phyloP scores from a whole-genome alignment of 2,797 vertebrate species.

The Anableps anableps region DNA sequence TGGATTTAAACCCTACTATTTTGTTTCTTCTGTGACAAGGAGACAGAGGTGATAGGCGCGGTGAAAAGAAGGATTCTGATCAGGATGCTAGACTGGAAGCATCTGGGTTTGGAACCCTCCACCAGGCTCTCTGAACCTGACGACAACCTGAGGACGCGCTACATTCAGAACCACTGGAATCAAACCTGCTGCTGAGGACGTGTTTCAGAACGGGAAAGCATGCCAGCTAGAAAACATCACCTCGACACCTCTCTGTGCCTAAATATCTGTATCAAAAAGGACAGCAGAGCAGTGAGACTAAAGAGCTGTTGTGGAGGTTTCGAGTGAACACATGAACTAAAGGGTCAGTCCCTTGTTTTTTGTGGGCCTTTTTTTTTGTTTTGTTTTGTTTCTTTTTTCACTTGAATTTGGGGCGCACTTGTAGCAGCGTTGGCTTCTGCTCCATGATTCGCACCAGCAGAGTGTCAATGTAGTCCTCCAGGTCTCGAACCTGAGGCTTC shows the following conservation, averaged over 20 bases:
- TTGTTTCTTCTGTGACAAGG: slow-evolving; percentile 33
- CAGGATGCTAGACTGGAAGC: slow-evolving; percentile 55
- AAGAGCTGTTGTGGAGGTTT: slow-evolving; percentile 65
- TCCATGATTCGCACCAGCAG: slow-evolving; percentile 98
- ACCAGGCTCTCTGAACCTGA: slow-evolving; percentile 66
- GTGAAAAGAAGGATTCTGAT: slow-evolving; percentile 52
- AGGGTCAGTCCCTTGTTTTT: slow-evolving; percentile 2
- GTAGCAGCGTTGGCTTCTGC: slow-evolving; percentile 93
- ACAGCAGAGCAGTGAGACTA: slow-evolving; percentile 82
- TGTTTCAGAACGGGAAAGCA: slow-evolving; percentile 60
- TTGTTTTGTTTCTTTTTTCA: slow-evolving; percentile 43
- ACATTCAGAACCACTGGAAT: slow-evolving; percentile 58
- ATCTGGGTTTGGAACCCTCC: slow-evolving; percentile 44
- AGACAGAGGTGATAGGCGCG: slow-evolving; percentile 51
- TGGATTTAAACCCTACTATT: slow-evolving; percentile 24
- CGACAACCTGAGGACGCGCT: slow-evolving; percentile 75
- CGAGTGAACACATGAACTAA: slow-evolving; percentile 44
- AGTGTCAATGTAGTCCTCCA: slow-evolving; percentile 98
- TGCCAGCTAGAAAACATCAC: slow-evolving; percentile 63
- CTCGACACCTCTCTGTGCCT: slow-evolving; percentile 59
- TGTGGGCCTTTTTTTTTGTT: background rate
- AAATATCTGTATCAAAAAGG: slow-evolving; percentile 75
- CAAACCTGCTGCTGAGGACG: slow-evolving; percentile 37
- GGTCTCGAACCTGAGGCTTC: slow-evolving; percentile 88
- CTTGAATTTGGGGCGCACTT: slow-evolving; percentile 86